Percentiles rank a stretch among this genome's conserved stretches.
phyloP scores from a whole-genome alignment of 2,113 vertebrate genomes.

The Rousettus leschenaultii region DNA sequence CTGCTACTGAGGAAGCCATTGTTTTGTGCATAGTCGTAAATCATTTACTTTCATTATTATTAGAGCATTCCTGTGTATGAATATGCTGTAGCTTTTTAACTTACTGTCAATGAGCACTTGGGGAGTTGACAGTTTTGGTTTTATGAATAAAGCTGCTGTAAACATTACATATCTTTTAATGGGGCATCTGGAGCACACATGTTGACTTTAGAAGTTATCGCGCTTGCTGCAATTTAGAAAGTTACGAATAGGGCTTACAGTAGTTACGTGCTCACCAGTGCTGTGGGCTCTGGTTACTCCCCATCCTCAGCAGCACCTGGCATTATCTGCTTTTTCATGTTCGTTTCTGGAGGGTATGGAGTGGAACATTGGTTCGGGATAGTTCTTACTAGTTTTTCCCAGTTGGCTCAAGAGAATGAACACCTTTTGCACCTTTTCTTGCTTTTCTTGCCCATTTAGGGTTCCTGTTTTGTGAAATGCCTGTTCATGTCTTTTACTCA shows the following conservation, averaged over 20 bases:
- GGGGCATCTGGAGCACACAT: background rate
- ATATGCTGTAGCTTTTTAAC: background rate
- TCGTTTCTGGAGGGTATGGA: accelerated
- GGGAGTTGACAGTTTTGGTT: background rate
- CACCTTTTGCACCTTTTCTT: background rate
- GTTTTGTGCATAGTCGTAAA: background rate
- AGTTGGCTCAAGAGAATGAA: background rate
- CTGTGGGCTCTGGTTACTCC: background rate
- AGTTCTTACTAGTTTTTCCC: background rate
- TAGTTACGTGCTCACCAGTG: accelerated
- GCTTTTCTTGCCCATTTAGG: background rate
- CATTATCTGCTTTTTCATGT: background rate
- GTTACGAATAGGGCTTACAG: background rate
- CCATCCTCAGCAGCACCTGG: background rate
- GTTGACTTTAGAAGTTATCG: background rate
- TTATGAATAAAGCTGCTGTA: background rate
- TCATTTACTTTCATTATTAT: background rate
- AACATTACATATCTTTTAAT: background rate
- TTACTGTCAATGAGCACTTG: background rate
- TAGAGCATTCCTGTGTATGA: too few species aligned
- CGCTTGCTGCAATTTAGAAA: background rate
- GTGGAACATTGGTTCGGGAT: too few species aligned
- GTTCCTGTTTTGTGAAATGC: background rate
- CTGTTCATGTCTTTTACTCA: background rate
- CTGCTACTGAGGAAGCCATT: background rate